Percentiles rank a stretch among this genome's conserved stretches.
These are phyloP conservation scores for Oreochromis spilurus DNA, from an alignment of 2,113 vertebrate genomes.

Conservation along the genomic window DNA sequence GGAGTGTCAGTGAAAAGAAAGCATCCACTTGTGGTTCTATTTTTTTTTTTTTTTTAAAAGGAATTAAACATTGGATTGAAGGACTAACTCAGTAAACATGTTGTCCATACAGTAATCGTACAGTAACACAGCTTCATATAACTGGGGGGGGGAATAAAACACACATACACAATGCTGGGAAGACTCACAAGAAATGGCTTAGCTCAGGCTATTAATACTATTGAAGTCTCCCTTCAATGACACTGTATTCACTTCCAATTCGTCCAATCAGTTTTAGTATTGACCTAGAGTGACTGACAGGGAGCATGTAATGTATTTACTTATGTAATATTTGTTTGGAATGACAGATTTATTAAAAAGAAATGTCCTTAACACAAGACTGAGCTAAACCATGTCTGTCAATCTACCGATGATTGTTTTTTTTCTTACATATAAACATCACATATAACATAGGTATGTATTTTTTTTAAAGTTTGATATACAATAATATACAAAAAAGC, in stretches of 20 bases:
- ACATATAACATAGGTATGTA: constrained; percentile 46
- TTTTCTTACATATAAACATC: constrained; percentile 46
- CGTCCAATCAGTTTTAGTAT: neutral
- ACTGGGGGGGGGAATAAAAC: constrained; percentile 49
- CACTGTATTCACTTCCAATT: neutral
- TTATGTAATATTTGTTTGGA: neutral
- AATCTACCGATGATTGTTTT: neutral
- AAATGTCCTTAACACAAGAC: neutral
- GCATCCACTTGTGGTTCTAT: neutral
- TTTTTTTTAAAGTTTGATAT: constrained; percentile 49
- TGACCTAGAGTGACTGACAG: neutral
- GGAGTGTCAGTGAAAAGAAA: neutral
- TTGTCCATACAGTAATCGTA: constrained; percentile 57
- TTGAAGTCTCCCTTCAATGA: neutral
- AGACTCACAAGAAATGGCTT: constrained; percentile 11
- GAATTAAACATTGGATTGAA: neutral
- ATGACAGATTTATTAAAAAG: neutral
- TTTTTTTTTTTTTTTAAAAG: neutral
- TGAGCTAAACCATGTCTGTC: constrained; percentile 30
- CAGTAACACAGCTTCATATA: constrained; percentile 69
- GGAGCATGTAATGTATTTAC: neutral
- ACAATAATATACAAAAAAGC: constrained; percentile 65
- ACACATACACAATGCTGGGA: constrained; percentile 30
- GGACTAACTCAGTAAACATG: constrained; percentile 24
- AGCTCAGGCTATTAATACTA: neutral